Evolutionary conservation across 2,888 invertebrate species (phyloP), one percentile per base, ranked within the genome.

Genomic region (Leptarthrus brevirostris): DNA sequence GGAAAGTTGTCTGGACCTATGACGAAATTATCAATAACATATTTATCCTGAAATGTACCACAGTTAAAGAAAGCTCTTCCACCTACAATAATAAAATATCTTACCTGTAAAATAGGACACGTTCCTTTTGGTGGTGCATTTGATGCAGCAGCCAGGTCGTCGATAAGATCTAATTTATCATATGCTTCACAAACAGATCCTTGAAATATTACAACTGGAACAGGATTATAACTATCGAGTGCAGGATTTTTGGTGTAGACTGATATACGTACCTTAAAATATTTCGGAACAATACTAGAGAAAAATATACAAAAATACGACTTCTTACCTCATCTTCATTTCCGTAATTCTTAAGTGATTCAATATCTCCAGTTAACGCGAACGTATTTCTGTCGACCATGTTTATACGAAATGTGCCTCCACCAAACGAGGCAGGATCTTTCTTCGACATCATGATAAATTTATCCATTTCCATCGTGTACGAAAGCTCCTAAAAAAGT

Each of bases 71-170:
- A 44, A 12, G n/a, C 1, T 12, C 36, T 16, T 3, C 4, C 30
- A 30, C 30, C 5, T 30, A 30, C 4, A 30, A 6, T 6, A 30
- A 6, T 6, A 30, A 6, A 6, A 30, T 30, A 14, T n/a, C n/a
- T 44, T 24, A 64, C 64, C 24, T 64, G 40, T 44, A 44, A 44
- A 22, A 64, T 24, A n/a, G 64, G 64, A 44, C 64, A 64, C 5
- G 64, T 64, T 40, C 64, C 64, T 22, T 14, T 40, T 4, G 64
- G 26, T 2, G 64, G 64, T 4, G 36, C 10, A 64, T 64, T 40
- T n/a, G 44, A 18, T 22, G 22, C n/a, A 3, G 40, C 64, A 22
- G 24, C 34, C 6, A 64, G 1, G 14, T 44, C 44, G 12, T 64
- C 64, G 12, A 64, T 12, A 1, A 64, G 0, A 0, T 20, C 12